phyloP scores from a whole-genome alignment of 2,888 invertebrate genomes.

The Scrobipalpa atriplicella region DNA sequence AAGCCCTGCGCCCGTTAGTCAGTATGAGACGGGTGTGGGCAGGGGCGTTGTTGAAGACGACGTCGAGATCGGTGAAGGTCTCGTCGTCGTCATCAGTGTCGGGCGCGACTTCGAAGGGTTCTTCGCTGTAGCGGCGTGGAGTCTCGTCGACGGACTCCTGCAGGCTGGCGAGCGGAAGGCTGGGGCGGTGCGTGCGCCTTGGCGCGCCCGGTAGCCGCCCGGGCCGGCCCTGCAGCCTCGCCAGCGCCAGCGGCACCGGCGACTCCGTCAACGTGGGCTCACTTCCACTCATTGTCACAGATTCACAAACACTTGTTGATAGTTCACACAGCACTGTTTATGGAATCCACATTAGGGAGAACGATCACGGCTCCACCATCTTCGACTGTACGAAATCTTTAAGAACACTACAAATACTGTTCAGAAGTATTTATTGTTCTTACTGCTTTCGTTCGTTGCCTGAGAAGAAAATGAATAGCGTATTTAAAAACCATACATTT shows the following conservation, averaged over 20 bases:
- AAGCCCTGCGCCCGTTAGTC: constrained; percentile 71
- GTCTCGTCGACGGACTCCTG: constrained; percentile 74
- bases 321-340: constrained; percentile 47
- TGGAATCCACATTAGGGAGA: constrained; percentile 37
- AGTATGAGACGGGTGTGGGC: constrained; percentile 41
- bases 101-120: constrained; percentile 52
- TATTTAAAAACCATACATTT: constrained; percentile 21
- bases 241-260: constrained; percentile 75
- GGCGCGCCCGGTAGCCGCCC: constrained; percentile 52
- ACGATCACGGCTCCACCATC: constrained; percentile 65
- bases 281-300: constrained; percentile 66
- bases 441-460: constrained; percentile 36
- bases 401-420: constrained; percentile 46
- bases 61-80: constrained; percentile 60
- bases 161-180: constrained; percentile 73
- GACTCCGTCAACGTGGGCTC: constrained; percentile 76
- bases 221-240: constrained; percentile 65
- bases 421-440: constrained; percentile 41
- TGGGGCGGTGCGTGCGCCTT: constrained; percentile 69
- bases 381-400: constrained; percentile 46
- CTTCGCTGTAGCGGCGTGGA: constrained; percentile 71
- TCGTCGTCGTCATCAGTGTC: constrained; percentile 76
- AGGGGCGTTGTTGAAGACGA: constrained; percentile 46
- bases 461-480: constrained; percentile 22
- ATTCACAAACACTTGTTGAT: constrained; percentile 51